phyloP scores from a whole-genome alignment of 2,797 vertebrate species.

The Echeneis naucrates region DNA sequence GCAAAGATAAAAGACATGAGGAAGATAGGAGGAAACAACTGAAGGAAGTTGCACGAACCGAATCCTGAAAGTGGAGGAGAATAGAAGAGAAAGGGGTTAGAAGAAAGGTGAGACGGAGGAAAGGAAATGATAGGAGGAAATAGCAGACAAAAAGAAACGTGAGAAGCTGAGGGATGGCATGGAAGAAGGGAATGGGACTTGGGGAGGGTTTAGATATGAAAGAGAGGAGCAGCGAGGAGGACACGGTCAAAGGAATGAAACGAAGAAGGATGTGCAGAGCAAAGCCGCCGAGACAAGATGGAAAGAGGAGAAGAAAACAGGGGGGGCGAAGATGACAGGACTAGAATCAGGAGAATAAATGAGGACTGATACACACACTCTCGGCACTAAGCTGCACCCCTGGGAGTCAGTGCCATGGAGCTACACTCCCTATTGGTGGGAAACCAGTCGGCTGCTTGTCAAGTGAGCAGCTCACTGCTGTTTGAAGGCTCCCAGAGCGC shows the following conservation, averaged over 20 bases:
- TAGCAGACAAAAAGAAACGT: background rate
- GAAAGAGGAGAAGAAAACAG: slow-evolving; percentile 2
- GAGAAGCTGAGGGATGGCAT: no score
- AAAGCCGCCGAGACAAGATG: slow-evolving; percentile 12
- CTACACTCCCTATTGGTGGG: slow-evolving; percentile 31
- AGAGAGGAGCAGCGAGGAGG: background rate
- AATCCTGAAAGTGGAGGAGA: background rate
- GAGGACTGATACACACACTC: slow-evolving; percentile 27
- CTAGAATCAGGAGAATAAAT: slow-evolving; percentile 31
- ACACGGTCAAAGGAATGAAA: background rate
- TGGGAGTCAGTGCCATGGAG: slow-evolving; percentile 26
- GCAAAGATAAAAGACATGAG: background rate
- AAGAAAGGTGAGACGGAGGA: background rate
- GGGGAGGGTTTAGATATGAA: background rate
- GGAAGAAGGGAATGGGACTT: background rate
- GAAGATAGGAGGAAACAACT: background rate
- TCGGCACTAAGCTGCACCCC: slow-evolving; percentile 25
- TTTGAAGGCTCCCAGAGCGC: slow-evolving; percentile 57
- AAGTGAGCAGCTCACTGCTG: slow-evolving; percentile 34
- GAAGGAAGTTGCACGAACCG: background rate
- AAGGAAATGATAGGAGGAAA: background rate
- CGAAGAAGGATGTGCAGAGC: background rate
- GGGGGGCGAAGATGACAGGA: slow-evolving; percentile 21
- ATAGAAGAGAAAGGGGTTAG: background rate
- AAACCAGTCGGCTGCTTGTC: slow-evolving; percentile 49